phyloP scores from a whole-genome alignment of 2,113 vertebrate species.

The Dasyprocta punctata region DNA sequence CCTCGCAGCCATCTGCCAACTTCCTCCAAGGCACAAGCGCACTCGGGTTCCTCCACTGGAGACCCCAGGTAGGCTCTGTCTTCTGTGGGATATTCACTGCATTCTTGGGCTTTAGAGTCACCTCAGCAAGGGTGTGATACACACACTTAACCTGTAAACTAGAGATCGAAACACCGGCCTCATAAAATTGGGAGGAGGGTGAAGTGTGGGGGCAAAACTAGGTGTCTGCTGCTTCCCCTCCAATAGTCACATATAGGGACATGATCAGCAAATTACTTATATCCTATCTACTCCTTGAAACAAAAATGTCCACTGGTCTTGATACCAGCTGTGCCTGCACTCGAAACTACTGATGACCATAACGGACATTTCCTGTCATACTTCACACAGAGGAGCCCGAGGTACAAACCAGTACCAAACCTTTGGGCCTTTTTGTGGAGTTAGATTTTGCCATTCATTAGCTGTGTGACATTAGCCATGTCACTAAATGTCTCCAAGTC shows the following conservation, averaged over 20 bases:
- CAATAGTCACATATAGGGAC: not conserved
- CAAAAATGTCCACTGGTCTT: not conserved
- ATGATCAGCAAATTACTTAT: not conserved
- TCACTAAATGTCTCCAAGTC: not conserved
- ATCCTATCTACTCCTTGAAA: not conserved
- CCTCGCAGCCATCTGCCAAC: not conserved
- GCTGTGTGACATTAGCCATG: not conserved
- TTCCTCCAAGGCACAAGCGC: not conserved
- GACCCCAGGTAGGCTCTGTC: not conserved
- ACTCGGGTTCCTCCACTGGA: not conserved
- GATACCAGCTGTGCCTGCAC: not conserved
- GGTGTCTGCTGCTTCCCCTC: not conserved
- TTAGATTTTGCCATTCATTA: not conserved
- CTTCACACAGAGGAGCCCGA: conserved; percentile 28
- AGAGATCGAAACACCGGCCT: not conserved
- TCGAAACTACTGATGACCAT: not conserved
- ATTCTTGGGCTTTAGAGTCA: conserved; percentile 17
- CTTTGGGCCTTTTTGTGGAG: not conserved
- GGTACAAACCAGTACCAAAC: not conserved
- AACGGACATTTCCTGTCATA: not conserved
- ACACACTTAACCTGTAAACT: not conserved
- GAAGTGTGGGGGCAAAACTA: not conserved
- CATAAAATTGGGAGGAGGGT: not conserved
- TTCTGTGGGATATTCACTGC: not conserved
- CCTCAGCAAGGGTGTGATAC: not conserved